Conservation (phyloP, 2,113 vertebrate genomes). For the Daboia siamensis region DNA sequence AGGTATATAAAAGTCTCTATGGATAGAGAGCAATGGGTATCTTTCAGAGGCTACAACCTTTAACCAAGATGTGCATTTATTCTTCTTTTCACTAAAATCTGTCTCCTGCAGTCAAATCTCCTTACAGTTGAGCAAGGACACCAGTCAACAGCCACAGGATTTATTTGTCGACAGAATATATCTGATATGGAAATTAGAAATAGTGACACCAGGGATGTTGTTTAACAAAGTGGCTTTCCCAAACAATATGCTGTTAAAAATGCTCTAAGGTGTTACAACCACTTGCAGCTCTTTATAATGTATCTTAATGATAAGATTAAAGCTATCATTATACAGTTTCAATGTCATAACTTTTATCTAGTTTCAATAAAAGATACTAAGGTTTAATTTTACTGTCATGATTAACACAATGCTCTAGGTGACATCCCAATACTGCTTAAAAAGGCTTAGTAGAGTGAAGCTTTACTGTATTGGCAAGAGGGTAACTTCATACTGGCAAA, state of each 20-base stretch:
- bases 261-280: rapidly evolving
- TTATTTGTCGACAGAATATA: conserved; percentile 35
- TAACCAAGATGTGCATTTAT: not conserved
- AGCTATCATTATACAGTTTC: conserved; percentile 34
- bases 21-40: not conserved
- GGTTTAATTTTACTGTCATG: conserved; percentile 43
- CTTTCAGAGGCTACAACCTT: not conserved
- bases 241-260: conserved; percentile 4
- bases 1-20: not conserved
- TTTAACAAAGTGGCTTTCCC: not conserved
- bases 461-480: not conserved
- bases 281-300: not conserved
- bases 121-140: not conserved
- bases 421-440: conserved; percentile 19
- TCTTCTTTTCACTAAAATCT: not conserved
- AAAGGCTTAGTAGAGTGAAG: conserved; percentile 3
- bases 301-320: conserved; percentile 6
- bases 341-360: conserved; percentile 25
- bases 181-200: not conserved
- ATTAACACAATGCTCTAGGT: conserved; percentile 48
- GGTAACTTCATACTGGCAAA: conserved; percentile 24
- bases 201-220: conserved; percentile 23
- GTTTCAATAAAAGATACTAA: conserved; percentile 34
- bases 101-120: conserved; percentile 8
- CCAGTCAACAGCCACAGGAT: conserved; percentile 22